These are phyloP conservation scores for Cynaeus angustus DNA, from an alignment of 2,888 invertebrate genomes.

Conservation along the genomic window DNA sequence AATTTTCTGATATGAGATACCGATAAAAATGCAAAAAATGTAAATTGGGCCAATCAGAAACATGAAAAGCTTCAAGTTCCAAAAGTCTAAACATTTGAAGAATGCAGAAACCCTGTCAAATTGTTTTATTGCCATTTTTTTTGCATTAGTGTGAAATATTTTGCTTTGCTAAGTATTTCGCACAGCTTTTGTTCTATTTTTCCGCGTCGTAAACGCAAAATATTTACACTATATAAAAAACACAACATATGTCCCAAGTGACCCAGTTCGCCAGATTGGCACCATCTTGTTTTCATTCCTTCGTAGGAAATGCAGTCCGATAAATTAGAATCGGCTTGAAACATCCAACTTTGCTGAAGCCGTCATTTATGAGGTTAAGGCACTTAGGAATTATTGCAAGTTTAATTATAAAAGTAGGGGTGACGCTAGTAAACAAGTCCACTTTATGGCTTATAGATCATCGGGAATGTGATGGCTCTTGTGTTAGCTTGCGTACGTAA, in stretches of 20 bases:
- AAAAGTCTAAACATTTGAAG: no score
- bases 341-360: slow-evolving; percentile 56
- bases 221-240: slow-evolving; percentile 6
- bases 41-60: no score
- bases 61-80: no score
- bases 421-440: slow-evolving; percentile 63
- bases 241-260: neutral
- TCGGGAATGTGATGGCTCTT: slow-evolving; percentile 58
- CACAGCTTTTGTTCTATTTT: neutral
- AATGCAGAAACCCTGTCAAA: no score
- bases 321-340: slow-evolving; percentile 60
- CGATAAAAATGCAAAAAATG: no score
- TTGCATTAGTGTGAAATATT: no score
- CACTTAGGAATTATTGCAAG: slow-evolving; percentile 63
- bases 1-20: no score
- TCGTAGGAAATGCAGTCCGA: slow-evolving; percentile 1
- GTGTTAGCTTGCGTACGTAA: slow-evolving; percentile 55
- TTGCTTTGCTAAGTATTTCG: no score
- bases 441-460: slow-evolving; percentile 64
- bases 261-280: slow-evolving; percentile 10
- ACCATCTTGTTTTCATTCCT: slow-evolving; percentile 8
- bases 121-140: no score
- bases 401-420: slow-evolving; percentile 65
- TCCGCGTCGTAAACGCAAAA: neutral
- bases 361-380: slow-evolving; percentile 60